phyloP scores from a whole-genome alignment of 2,888 invertebrate genomes.

The Nycteola revayana region DNA sequence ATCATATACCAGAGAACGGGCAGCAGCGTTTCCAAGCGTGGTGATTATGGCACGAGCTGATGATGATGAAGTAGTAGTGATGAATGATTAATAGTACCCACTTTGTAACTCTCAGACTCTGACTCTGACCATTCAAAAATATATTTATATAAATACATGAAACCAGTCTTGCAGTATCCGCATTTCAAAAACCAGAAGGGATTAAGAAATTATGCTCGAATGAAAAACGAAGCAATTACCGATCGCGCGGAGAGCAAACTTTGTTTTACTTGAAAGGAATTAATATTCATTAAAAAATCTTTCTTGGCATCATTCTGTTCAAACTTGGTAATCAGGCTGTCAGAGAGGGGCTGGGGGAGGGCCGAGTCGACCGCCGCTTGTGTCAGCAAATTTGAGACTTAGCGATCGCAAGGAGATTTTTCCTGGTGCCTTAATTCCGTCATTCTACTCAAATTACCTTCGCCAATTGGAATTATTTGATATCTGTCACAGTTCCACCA shows the following conservation, averaged over 20 bases:
- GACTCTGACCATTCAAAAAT: too few species aligned
- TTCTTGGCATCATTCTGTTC: slow-evolving; percentile 69
- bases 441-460: slow-evolving; percentile 40
- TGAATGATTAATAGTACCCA: too few species aligned
- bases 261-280: slow-evolving; percentile 75
- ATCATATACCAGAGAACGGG: too few species aligned
- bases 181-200: slow-evolving; percentile 49
- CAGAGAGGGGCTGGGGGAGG: slow-evolving; percentile 33
- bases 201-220: slow-evolving; percentile 57
- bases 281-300: slow-evolving; percentile 81
- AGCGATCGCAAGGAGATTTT: slow-evolving; percentile 65
- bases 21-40: too few species aligned
- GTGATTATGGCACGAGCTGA: too few species aligned
- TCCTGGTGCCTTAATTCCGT: slow-evolving; percentile 54
- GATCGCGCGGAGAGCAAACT: slow-evolving; percentile 69
- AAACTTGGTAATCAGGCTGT: slow-evolving; percentile 77
- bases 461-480: slow-evolving; percentile 32
- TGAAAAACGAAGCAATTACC: slow-evolving; percentile 72
- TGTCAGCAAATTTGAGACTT: slow-evolving; percentile 69
- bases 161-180: slow-evolving; percentile 41
- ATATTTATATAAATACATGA: too few species aligned
- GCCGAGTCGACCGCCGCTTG: slow-evolving; percentile 29
- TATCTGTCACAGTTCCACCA: slow-evolving; percentile 34
- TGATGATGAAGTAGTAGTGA: too few species aligned
- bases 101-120: too few species aligned